A percentile compares a stretch with the other conserved stretches of the same genome.
Evolutionary conservation across 2,797 vertebrate species (phyloP).

Genomic region (Notolabrus celidotus): DNA sequence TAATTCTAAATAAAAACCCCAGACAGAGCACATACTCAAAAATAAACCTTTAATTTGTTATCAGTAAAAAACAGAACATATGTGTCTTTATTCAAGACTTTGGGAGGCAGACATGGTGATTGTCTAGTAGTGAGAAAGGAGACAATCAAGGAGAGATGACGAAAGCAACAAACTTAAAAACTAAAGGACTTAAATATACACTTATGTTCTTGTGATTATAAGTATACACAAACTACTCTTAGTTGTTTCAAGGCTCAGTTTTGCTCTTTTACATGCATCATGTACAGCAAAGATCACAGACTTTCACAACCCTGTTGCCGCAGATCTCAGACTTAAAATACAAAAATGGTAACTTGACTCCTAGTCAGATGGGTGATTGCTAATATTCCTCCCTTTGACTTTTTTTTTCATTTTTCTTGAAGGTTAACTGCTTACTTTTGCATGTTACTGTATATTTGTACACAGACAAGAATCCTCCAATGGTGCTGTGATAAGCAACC

Average conservation of each 20-base stretch:
- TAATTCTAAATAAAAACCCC: conserved; percentile 9
- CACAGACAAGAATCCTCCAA: too few species aligned
- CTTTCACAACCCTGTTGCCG: neutral
- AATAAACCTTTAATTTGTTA: conserved; percentile 65
- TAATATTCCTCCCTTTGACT: conserved; percentile 9
- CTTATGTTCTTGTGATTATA: neutral
- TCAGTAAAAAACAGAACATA: conserved; percentile 56
- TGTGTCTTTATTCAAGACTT: conserved; percentile 75
- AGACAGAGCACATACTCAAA: conserved; percentile 46
- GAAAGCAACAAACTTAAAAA: neutral
- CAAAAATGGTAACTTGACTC: neutral
- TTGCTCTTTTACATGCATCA: too few species aligned
- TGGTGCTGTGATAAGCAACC: too few species aligned
- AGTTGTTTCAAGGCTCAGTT: too few species aligned
- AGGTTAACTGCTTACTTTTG: conserved; percentile 17
- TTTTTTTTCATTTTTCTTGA: too few species aligned
- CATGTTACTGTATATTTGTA: conserved; percentile 12
- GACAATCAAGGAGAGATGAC: neutral
- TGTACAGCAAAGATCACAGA: too few species aligned
- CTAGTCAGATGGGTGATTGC: neutral
- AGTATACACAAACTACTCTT: too few species aligned
- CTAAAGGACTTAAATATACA: conserved; percentile 6
- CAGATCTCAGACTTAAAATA: neutral
- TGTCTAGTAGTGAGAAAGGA: conserved; percentile 16
- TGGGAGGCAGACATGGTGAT: conserved; percentile 68